Evolutionary conservation across 2,797 vertebrate species (phyloP).

Genomic region (Rhinophrynus dorsalis): DNA sequence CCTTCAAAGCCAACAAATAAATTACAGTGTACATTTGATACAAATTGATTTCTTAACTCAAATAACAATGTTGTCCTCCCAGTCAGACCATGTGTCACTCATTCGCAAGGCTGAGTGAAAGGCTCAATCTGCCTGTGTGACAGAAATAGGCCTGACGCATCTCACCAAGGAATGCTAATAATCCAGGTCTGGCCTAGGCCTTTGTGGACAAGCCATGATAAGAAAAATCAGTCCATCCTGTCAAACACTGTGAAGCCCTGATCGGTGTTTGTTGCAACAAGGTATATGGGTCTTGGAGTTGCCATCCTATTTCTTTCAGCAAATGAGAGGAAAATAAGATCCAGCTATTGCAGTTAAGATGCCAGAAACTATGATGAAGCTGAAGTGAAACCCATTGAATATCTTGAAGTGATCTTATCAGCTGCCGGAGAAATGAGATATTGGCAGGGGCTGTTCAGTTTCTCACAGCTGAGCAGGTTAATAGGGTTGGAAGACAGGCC

Average conservation of each 20-base stretch:
- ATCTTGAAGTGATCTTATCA: conserved; percentile 95
- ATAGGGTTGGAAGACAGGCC: conserved; percentile 93
- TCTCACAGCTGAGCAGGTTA: conserved; percentile 94
- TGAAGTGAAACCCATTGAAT: conserved; percentile 87
- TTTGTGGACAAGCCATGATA: conserved; percentile 97
- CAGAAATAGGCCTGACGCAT: conserved; percentile 91
- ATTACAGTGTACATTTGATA: conserved; percentile 99
- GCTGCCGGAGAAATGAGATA: conserved; percentile 92
- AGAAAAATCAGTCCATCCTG: conserved; percentile 92
- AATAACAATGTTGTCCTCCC: conserved; percentile 99
- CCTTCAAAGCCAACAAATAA: conserved; percentile 99
- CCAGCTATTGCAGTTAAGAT: conserved; percentile 69
- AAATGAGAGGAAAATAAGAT: conserved; percentile 74
- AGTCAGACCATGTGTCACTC: conserved; percentile 99
- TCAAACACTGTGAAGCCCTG: conserved; percentile 75
- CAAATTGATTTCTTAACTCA: conserved; percentile 99
- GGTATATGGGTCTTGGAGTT: conserved; percentile 73
- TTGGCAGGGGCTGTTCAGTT: conserved; percentile 90
- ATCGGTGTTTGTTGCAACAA: conserved; percentile 79
- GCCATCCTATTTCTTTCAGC: conserved; percentile 79
- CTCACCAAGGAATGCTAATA: conserved; percentile 95
- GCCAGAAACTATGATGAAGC: conserved; percentile 75
- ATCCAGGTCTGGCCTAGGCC: conserved; percentile 84
- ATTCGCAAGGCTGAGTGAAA: conserved; percentile 94
- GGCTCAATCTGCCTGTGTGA: conserved; percentile 97